Evolutionary conservation across 2,797 vertebrate species (phyloP).

Genomic region (Benthosema pterotum): DNA sequence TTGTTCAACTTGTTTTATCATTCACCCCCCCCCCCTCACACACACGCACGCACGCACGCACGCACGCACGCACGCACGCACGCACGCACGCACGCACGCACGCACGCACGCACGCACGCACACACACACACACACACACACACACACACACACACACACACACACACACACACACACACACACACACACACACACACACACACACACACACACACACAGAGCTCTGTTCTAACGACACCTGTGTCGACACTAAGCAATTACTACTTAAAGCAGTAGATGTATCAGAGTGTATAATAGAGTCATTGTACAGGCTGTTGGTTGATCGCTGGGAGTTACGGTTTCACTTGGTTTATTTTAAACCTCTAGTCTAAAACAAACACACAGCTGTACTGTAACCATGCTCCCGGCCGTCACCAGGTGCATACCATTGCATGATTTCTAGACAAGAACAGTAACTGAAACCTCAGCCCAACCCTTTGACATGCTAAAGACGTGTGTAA

Average conservation of each 20-base stretch:
- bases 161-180: too few relatives aligned
- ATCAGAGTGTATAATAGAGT: background rate
- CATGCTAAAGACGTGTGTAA: background rate
- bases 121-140: too few relatives aligned
- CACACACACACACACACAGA: background rate
- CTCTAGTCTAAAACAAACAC: too few relatives aligned
- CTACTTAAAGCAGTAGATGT: background rate
- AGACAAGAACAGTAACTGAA: background rate
- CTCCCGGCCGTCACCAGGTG: background rate
- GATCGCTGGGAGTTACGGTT: too few relatives aligned
- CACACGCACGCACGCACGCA: background rate
- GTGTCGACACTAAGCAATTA: background rate
- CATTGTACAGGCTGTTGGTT: background rate
- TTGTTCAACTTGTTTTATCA: conserved; percentile 5
- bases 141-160: background rate
- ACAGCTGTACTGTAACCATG: too few relatives aligned
- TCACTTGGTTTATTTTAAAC: too few relatives aligned
- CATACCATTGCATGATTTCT: background rate
- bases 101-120: background rate
- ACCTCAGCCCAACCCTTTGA: background rate
- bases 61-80: background rate
- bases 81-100: background rate
- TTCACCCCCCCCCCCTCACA: background rate
- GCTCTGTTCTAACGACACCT: background rate
- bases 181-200: background rate